Evolutionary conservation across 2,797 vertebrate species (phyloP).

Genomic region (Onychomys arenicola): DNA sequence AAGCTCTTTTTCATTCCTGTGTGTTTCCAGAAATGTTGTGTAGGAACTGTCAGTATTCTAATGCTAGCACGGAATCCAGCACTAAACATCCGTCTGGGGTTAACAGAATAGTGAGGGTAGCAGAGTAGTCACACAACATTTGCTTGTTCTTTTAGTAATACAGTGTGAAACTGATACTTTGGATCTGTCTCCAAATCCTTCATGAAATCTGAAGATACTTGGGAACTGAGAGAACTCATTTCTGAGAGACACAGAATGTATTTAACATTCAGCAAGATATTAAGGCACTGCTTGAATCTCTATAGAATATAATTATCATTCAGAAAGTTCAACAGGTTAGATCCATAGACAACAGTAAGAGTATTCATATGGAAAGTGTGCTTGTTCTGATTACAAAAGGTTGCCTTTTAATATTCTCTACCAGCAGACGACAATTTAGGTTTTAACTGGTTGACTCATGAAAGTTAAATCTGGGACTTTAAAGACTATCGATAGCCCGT

Average conservation of each 20-base stretch:
- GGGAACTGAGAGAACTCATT: conserved; percentile 38
- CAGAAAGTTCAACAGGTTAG: conserved; percentile 81
- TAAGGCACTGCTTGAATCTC: conserved; percentile 65
- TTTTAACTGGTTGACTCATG: conserved; percentile 51
- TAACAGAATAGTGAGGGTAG: background rate
- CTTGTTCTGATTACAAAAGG: conserved; percentile 51
- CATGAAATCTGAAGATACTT: conserved; percentile 21
- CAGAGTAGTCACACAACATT: background rate
- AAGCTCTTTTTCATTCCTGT: background rate
- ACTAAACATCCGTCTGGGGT: background rate
- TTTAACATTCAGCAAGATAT: conserved; percentile 49
- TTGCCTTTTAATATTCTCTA: conserved; percentile 65
- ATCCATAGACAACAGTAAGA: conserved; percentile 53
- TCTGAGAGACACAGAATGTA: conserved; percentile 31
- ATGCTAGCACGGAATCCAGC: background rate
- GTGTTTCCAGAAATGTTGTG: conserved; percentile 29
- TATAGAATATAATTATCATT: conserved; percentile 50
- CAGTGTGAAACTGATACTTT: background rate
- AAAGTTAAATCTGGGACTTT: conserved; percentile 60
- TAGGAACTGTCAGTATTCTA: background rate
- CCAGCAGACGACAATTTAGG: conserved; percentile 58
- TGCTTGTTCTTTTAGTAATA: conserved; percentile 45
- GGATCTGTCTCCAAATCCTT: background rate
- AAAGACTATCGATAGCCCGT: background rate
- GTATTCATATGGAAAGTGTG: conserved; percentile 40